Evolutionary conservation across 37 sponge, comb jelly and placozoan genomes (phyloP).

Genomic region (Mnemiopsis leidyi): DNA sequence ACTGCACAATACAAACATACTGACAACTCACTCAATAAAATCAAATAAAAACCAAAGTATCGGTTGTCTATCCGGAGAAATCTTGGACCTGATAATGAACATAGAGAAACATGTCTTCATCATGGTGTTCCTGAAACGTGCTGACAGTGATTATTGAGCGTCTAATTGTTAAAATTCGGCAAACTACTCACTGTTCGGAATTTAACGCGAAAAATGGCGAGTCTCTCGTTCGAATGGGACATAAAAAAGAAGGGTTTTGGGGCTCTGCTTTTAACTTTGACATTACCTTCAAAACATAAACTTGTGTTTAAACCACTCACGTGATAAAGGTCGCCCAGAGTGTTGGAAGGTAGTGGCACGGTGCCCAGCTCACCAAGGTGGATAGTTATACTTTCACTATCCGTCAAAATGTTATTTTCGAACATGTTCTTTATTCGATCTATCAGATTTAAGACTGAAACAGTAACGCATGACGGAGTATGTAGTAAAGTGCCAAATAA

Average conservation of each 20-base stretch:
- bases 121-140: conserved; percentile 46
- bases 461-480: too few relatives aligned
- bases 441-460: conserved; percentile 14
- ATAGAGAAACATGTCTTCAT: conserved; percentile 59
- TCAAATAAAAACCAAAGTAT: not conserved
- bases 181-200: too few relatives aligned
- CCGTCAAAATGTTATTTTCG: not conserved
- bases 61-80: not conserved
- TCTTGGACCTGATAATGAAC: conserved; percentile 46
- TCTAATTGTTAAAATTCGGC: too few relatives aligned
- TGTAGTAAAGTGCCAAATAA: too few relatives aligned
- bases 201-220: too few relatives aligned
- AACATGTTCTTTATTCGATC: conserved; percentile 36
- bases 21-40: too few relatives aligned
- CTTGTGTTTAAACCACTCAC: too few relatives aligned
- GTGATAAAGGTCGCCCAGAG: conserved; percentile 6
- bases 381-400: conserved; percentile 18
- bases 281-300: too few relatives aligned
- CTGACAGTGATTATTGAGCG: too few relatives aligned
- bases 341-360: not conserved
- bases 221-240: too few relatives aligned
- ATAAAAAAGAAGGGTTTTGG: too few relatives aligned
- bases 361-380: conserved; percentile 13
- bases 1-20: not conserved
- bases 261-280: too few relatives aligned